A percentile compares a stretch with the other conserved stretches of the same genome.
Conservation (phyloP, 2,113 vertebrate species). For the Azemiops feae region DNA sequence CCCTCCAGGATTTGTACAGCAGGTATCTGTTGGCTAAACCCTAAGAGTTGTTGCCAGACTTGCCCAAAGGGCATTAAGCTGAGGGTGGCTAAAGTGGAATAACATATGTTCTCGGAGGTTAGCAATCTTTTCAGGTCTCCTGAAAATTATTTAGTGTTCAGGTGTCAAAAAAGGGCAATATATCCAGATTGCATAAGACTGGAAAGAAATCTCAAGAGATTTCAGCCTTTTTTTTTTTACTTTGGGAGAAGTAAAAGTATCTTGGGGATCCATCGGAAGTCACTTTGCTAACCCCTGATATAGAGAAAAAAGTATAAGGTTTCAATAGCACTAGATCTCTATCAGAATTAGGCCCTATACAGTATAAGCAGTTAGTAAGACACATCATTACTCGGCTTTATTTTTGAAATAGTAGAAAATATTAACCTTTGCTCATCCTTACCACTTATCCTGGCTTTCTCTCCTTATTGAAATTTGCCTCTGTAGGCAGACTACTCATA, state of each 20-base stretch:
- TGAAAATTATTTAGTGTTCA: background rate
- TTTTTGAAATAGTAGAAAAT: background rate
- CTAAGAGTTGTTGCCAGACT: background rate
- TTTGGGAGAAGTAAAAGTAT: background rate
- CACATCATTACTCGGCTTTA: background rate
- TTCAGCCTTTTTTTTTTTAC: background rate
- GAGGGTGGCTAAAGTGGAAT: background rate
- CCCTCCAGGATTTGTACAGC: background rate
- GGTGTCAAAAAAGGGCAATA: background rate
- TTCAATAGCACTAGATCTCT: background rate
- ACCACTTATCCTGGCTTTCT: background rate
- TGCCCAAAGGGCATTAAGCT: background rate
- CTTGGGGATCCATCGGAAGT: background rate
- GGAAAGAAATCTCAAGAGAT: background rate
- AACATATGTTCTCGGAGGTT: background rate
- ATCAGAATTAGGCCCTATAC: background rate
- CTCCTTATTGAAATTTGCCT: background rate
- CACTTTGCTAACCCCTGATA: background rate
- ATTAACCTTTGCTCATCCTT: background rate
- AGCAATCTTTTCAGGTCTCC: background rate
- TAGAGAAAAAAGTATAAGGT: background rate
- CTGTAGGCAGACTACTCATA: background rate
- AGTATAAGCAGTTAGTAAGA: background rate
- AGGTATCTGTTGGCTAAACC: background rate
- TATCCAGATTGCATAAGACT: background rate